Evolutionary conservation across 2,888 invertebrate species (phyloP).

Genomic region (Drosophila ezoana): DNA sequence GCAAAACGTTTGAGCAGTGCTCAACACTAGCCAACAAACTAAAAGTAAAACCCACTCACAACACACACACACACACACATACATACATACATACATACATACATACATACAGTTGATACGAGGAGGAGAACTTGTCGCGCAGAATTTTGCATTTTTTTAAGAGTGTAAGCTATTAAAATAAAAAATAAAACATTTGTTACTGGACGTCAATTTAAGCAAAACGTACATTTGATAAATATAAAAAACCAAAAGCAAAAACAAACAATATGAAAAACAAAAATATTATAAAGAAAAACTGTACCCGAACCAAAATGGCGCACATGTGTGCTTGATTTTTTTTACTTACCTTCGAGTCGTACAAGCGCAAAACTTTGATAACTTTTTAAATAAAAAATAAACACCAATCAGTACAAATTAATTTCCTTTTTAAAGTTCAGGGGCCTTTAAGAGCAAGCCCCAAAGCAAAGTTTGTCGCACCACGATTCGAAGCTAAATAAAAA

Average conservation of each 20-base stretch:
- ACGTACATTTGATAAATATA: slow-evolving; percentile 48
- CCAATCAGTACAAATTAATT: slow-evolving; percentile 78
- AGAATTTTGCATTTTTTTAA: slow-evolving; percentile 84
- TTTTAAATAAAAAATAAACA: slow-evolving; percentile 54
- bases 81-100: slow-evolving; percentile 12
- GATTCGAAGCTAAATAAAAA: slow-evolving; percentile 57
- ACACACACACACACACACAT: slow-evolving; percentile 12
- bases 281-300: slow-evolving; percentile 14
- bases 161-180: slow-evolving; percentile 58
- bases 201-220: slow-evolving; percentile 62
- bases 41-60: slow-evolving; percentile 27
- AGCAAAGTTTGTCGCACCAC: slow-evolving; percentile 15
- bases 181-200: slow-evolving; percentile 66
- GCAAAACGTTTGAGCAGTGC: slow-evolving; percentile 63
- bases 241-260: slow-evolving; percentile 25
- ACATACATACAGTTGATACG: slow-evolving; percentile 37
- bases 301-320: slow-evolving; percentile 45
- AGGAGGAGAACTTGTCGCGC: slow-evolving; percentile 64
- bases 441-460: slow-evolving; percentile 32
- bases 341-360: slow-evolving; percentile 48
- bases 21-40: slow-evolving; percentile 46
- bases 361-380: slow-evolving; percentile 43
- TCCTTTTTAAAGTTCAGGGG: slow-evolving; percentile 70
- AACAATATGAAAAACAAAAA: slow-evolving; percentile 12
- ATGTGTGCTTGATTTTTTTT: slow-evolving; percentile 32